Conservation (phyloP, 2,113 vertebrate species). For the Anhinga anhinga region DNA sequence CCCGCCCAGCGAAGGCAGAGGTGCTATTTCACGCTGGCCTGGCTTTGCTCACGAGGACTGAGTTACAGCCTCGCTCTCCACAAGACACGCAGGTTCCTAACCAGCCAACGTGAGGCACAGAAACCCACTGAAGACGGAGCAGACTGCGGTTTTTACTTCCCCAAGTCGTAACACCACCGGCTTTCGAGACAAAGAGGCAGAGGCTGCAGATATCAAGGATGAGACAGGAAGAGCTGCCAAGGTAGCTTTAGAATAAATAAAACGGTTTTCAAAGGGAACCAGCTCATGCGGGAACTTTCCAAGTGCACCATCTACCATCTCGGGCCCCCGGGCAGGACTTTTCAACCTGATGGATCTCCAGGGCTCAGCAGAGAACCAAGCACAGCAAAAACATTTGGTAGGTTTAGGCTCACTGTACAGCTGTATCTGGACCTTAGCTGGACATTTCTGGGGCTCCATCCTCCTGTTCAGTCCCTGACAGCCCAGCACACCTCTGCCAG, state of each 20-base stretch:
- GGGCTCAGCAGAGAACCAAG: background rate
- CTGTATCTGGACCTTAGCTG: background rate
- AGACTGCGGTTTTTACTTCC: background rate
- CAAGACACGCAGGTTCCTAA: background rate
- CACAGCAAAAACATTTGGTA: background rate
- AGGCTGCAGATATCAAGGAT: background rate
- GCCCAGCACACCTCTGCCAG: background rate
- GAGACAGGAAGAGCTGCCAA: background rate
- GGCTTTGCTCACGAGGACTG: background rate
- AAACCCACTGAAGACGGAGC: background rate
- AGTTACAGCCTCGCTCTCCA: background rate
- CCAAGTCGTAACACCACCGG: too few species aligned
- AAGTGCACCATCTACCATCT: fast-evolving
- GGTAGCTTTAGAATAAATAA: background rate
- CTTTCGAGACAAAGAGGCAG: background rate
- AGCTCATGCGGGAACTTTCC: background rate
- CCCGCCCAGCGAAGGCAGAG: background rate
- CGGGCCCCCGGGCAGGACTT: background rate
- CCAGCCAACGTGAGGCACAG: background rate
- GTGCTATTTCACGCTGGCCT: background rate
- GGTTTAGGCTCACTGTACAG: background rate
- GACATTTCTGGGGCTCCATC: background rate
- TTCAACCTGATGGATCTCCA: background rate
- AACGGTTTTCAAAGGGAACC: background rate
- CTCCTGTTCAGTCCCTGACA: background rate